Percentiles rank a stretch among this genome's conserved stretches.
Conservation (phyloP, 2,797 vertebrate species). For the Neosilurus hyrtlii region DNA sequence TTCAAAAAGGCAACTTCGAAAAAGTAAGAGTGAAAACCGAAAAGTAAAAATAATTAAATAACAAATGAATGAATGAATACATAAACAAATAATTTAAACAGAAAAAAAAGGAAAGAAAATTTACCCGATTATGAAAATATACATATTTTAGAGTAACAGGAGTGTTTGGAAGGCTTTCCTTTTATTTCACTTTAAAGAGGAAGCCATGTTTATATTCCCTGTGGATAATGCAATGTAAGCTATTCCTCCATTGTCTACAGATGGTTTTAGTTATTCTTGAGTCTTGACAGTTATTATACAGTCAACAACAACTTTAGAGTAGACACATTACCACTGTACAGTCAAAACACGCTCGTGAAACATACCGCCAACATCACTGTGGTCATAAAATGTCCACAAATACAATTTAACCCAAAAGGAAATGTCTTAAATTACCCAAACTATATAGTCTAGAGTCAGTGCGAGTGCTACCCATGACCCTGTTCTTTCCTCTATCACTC, state of each 20-base stretch:
- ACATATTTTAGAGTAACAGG: too few relatives aligned
- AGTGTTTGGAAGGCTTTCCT: too few relatives aligned
- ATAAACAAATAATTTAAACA: too few relatives aligned
- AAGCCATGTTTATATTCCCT: not conserved
- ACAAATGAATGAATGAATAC: too few relatives aligned
- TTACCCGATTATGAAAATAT: too few relatives aligned
- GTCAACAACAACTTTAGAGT: not conserved
- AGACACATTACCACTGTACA: slow-evolving; percentile 11
- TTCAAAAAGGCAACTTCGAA: too few relatives aligned
- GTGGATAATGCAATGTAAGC: not conserved
- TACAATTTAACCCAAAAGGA: slow-evolving; percentile 28
- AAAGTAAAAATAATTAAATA: too few relatives aligned
- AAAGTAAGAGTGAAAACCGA: too few relatives aligned
- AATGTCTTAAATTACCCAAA: slow-evolving; percentile 27
- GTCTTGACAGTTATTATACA: slow-evolving; percentile 5
- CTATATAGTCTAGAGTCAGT: slow-evolving; percentile 12
- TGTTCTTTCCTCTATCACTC: slow-evolving; percentile 30
- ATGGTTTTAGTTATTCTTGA: not conserved
- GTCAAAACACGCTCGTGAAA: slow-evolving; percentile 29
- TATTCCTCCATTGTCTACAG: not conserved
- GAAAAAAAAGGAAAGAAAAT: too few relatives aligned
- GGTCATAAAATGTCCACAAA: slow-evolving; percentile 36
- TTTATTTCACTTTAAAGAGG: not conserved
- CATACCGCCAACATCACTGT: not conserved
- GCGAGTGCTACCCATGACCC: not conserved